Percentiles rank a stretch among this genome's conserved stretches.
These are phyloP conservation scores for Solenopsis fugax DNA, from an alignment of 1,140 invertebrate genomes.

Conservation along the genomic window DNA sequence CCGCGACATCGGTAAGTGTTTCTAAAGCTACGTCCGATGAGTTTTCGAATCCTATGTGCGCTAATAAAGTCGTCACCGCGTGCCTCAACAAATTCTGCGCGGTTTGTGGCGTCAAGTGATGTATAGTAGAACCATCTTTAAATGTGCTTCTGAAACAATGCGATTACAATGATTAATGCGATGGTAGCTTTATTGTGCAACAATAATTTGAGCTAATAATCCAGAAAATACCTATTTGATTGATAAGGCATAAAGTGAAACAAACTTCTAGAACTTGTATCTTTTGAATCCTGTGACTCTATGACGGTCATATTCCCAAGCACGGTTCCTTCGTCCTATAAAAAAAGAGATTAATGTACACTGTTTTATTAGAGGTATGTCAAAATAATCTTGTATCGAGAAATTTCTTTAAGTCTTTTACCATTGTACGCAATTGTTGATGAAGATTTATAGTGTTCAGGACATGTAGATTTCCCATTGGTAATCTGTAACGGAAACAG, in stretches of 20 bases:
- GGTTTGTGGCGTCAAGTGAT: slow-evolving; percentile 79
- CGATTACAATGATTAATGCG: neutral
- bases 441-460: slow-evolving; percentile 84
- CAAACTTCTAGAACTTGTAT: slow-evolving; percentile 71
- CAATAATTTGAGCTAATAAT: neutral
- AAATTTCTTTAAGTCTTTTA: slow-evolving; percentile 67
- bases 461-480: slow-evolving; percentile 82
- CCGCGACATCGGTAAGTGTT: slow-evolving; percentile 86
- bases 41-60: slow-evolving; percentile 86
- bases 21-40: slow-evolving; percentile 87
- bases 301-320: slow-evolving; percentile 78
- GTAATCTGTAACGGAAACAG: slow-evolving; percentile 75
- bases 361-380: neutral
- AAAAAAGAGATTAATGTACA: slow-evolving; percentile 19
- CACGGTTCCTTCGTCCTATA: slow-evolving; percentile 80
- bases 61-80: slow-evolving; percentile 82
- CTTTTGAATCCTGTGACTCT: slow-evolving; percentile 70
- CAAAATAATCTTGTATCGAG: neutral
- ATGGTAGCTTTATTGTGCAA: neutral
- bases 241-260: slow-evolving; percentile 76
- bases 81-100: slow-evolving; percentile 82
- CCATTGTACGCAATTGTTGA: slow-evolving; percentile 82
- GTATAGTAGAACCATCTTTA: slow-evolving; percentile 71
- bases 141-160: slow-evolving; percentile 55
- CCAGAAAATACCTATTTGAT: slow-evolving; percentile 72